Conservation (phyloP, 2,113 vertebrate species). For the Apaloderma vittatum region DNA sequence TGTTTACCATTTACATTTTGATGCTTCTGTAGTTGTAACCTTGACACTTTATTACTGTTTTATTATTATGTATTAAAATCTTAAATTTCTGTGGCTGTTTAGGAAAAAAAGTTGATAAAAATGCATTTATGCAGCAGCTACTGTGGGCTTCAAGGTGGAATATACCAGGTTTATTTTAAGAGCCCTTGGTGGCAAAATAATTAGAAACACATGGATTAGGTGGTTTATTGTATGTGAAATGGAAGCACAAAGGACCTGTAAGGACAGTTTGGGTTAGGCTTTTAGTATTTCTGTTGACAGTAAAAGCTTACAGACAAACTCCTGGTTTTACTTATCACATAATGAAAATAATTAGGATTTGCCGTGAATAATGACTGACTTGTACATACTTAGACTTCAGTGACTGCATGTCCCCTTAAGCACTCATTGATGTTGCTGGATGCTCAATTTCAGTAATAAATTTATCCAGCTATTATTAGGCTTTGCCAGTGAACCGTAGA, state of each 20-base stretch:
- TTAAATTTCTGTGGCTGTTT: neutral
- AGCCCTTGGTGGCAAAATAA: neutral
- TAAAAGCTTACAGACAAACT: neutral
- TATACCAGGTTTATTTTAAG: neutral
- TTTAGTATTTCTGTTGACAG: neutral
- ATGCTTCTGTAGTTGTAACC: neutral
- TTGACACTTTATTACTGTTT: neutral
- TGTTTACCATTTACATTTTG: neutral
- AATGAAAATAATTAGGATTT: neutral
- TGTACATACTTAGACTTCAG: neutral
- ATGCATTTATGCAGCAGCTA: neutral
- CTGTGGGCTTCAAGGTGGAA: neutral
- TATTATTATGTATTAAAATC: neutral
- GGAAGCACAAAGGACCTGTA: neutral
- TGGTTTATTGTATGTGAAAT: neutral
- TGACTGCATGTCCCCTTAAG: neutral
- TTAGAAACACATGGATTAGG: neutral
- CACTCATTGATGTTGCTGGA: neutral
- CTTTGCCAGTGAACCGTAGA: neutral
- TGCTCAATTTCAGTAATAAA: neutral
- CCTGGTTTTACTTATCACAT: neutral
- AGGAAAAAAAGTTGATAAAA: neutral
- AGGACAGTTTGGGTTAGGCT: neutral
- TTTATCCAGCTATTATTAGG: neutral
- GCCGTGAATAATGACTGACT: neutral